Evolutionary conservation across 2,888 invertebrate genomes (phyloP).

Genomic region (Ypsolopha sequella): DNA sequence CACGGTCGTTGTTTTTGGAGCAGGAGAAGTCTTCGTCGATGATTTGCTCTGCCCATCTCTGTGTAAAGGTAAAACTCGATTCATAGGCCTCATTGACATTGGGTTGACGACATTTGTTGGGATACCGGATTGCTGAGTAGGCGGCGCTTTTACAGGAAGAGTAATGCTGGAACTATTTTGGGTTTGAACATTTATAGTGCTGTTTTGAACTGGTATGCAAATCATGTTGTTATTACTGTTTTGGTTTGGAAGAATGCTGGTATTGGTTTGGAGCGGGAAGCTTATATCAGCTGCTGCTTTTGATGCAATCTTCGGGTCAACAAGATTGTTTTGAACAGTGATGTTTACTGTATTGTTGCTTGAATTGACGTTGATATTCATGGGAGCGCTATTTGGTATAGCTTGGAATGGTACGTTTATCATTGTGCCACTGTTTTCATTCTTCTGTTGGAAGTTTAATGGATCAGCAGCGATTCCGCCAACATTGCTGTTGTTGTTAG

Average conservation of each 20-base stretch:
- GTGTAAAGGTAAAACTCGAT: slow-evolving; percentile 83
- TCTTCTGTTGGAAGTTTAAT: slow-evolving; percentile 52
- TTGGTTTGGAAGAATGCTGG: slow-evolving; percentile 45
- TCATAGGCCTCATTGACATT: slow-evolving; percentile 78
- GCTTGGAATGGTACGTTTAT: slow-evolving; percentile 66
- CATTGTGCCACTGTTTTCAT: slow-evolving; percentile 52
- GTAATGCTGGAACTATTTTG: slow-evolving; percentile 70
- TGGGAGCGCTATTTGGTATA: slow-evolving; percentile 62
- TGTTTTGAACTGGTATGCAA: slow-evolving; percentile 57
- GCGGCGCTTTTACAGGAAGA: slow-evolving; percentile 68
- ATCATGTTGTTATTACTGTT: slow-evolving; percentile 48
- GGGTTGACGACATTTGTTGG: slow-evolving; percentile 82
- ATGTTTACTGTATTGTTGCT: slow-evolving; percentile 64
- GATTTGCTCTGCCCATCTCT: slow-evolving; percentile 72
- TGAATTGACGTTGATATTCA: slow-evolving; percentile 65
- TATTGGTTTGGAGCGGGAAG: slow-evolving; percentile 50
- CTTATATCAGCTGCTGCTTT: slow-evolving; percentile 51
- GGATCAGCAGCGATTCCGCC: slow-evolving; percentile 41
- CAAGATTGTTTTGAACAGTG: slow-evolving; percentile 61
- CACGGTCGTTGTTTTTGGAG: slow-evolving; percentile 34
- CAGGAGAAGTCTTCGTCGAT: slow-evolving; percentile 35
- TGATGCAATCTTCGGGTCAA: slow-evolving; percentile 61
- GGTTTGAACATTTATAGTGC: slow-evolving; percentile 57
- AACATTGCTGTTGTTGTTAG: slow-evolving; percentile 49
- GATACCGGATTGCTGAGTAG: slow-evolving; percentile 72